Conservation (phyloP, 2,888 invertebrate genomes). For the Trachelus troglodyta region DNA sequence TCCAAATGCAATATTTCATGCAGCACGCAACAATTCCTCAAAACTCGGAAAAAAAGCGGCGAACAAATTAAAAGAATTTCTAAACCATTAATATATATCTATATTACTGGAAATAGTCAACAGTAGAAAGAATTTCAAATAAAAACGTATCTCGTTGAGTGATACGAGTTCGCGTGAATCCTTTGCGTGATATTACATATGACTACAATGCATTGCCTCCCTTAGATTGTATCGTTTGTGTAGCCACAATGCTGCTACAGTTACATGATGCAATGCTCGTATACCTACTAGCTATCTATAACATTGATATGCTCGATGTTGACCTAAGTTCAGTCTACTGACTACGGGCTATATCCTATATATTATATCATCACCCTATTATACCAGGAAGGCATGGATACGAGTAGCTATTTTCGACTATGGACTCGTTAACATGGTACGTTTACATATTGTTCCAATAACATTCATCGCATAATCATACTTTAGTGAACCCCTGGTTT, state of each 20-base stretch:
- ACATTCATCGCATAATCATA: background rate
- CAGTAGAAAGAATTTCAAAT: background rate
- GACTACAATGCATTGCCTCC: background rate
- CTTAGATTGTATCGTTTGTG: background rate
- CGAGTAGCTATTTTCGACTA: background rate
- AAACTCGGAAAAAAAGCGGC: background rate
- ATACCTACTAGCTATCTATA: no score
- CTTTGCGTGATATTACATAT: background rate
- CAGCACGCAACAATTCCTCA: no score
- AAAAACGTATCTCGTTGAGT: background rate
- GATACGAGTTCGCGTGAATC: background rate
- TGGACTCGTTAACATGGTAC: background rate
- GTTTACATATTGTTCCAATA: background rate
- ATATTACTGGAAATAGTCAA: background rate
- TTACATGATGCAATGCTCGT: background rate
- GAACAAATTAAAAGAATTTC: background rate
- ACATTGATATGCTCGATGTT: background rate
- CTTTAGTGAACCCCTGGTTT: background rate
- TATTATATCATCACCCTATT: background rate
- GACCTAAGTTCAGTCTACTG: background rate
- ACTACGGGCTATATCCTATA: background rate
- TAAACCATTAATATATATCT: background rate
- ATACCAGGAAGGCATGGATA: background rate
- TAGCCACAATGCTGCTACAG: background rate
- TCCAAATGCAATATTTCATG: no score